Evolutionary conservation across 2,113 vertebrate genomes (phyloP).

Genomic region (Lasiurus borealis): DNA sequence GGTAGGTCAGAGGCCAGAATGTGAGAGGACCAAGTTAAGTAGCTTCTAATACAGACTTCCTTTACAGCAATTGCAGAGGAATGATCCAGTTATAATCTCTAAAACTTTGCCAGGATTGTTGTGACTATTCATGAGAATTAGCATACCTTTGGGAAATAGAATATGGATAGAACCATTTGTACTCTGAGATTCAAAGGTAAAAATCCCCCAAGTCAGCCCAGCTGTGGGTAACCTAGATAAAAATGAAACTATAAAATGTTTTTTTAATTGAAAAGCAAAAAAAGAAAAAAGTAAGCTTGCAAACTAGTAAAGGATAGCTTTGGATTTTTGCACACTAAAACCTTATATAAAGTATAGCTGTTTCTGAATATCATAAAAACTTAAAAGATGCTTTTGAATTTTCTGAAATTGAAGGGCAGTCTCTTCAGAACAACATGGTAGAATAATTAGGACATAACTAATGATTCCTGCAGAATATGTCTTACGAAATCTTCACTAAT

Average conservation of each 20-base stretch:
- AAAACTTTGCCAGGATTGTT: slow-evolving; percentile 21
- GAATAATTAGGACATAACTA: slow-evolving; percentile 53
- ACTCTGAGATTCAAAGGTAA: slow-evolving; percentile 63
- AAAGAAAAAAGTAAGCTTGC: slow-evolving; percentile 1
- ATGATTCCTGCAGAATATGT: slow-evolving; percentile 31
- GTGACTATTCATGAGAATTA: slow-evolving; percentile 73
- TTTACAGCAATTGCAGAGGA: neutral
- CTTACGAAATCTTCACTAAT: slow-evolving; percentile 26
- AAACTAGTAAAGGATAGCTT: slow-evolving; percentile 56
- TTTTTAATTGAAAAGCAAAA: slow-evolving; percentile 64
- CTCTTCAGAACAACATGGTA: slow-evolving; percentile 6
- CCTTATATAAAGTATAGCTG: slow-evolving; percentile 46
- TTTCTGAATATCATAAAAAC: slow-evolving; percentile 56
- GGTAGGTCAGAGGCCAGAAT: neutral
- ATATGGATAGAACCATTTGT: slow-evolving; percentile 67
- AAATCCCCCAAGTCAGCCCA: slow-evolving; percentile 62
- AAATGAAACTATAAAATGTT: slow-evolving; percentile 42
- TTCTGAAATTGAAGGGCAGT: slow-evolving; percentile 48
- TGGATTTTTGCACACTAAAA: slow-evolving; percentile 60
- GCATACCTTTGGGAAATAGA: slow-evolving; percentile 67
- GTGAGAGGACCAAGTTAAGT: neutral
- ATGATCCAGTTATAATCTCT: neutral
- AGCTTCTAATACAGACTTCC: neutral
- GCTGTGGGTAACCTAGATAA: slow-evolving; percentile 71
- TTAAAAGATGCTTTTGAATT: slow-evolving; percentile 59